These are phyloP conservation scores for Myxocyprinus asiaticus DNA, from an alignment of 2,113 vertebrate species.

Conservation along the genomic window DNA sequence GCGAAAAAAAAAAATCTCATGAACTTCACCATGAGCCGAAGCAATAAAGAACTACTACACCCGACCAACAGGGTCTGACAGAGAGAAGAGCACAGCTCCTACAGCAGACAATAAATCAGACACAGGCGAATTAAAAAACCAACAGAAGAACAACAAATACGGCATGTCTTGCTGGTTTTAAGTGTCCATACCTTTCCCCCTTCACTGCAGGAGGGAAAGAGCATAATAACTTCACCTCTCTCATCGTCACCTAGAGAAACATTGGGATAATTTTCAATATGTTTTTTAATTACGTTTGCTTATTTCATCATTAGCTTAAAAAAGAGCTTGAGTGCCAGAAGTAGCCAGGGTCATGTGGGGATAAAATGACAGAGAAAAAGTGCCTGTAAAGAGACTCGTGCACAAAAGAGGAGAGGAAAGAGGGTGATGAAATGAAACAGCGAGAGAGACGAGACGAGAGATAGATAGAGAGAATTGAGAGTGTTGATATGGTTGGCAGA, in stretches of 20 bases:
- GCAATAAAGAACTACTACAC: conserved; percentile 37
- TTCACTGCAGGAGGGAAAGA: conserved; percentile 78
- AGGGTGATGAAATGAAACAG: conserved; percentile 47
- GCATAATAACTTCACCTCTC: conserved; percentile 80
- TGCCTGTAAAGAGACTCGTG: conserved; percentile 52
- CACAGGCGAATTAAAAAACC: conserved; percentile 72
- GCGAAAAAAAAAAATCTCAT: conserved; percentile 13
- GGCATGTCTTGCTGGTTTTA: conserved; percentile 78
- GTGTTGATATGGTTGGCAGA: background rate
- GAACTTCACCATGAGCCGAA: conserved; percentile 31
- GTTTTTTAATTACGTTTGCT: conserved; percentile 78
- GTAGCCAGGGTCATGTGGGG: conserved; percentile 54
- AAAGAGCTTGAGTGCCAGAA: conserved; percentile 57
- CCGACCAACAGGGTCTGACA: conserved; percentile 47
- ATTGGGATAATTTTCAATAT: conserved; percentile 77
- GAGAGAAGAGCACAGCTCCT: conserved; percentile 65
- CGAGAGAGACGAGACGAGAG: conserved; percentile 26
- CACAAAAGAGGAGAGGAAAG: conserved; percentile 53
- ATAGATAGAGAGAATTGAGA: background rate
- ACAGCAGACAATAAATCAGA: conserved; percentile 76
- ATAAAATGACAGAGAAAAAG: conserved; percentile 56
- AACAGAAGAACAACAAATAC: conserved; percentile 76
- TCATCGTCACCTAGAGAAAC: conserved; percentile 81
- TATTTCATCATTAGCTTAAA: conserved; percentile 74
- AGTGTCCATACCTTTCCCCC: conserved; percentile 72